Conservation (phyloP, 2,888 invertebrate genomes). For the Hecatera dysodea region DNA sequence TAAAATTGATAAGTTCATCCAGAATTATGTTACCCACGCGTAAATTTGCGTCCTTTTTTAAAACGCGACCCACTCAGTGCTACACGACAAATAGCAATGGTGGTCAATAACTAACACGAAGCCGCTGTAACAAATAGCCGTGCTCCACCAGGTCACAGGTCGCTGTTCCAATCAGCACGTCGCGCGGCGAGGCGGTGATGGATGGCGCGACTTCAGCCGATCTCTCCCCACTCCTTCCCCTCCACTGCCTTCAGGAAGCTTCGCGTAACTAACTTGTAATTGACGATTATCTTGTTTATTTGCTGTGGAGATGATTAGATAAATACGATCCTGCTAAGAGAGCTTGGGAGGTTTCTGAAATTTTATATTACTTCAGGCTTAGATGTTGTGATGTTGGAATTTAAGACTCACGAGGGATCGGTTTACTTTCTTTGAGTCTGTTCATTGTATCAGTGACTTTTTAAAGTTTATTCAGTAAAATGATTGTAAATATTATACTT, state of each 20-base stretch:
- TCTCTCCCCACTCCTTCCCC: constrained; percentile 10
- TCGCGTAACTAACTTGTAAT: constrained; percentile 32
- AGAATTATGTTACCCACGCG: no score
- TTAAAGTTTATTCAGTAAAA: no score
- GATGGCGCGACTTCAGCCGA: constrained; percentile 25
- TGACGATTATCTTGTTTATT: constrained; percentile 11
- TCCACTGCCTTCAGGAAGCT: background rate
- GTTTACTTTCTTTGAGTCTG: no score
- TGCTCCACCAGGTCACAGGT: background rate
- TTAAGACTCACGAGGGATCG: no score
- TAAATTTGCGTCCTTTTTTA: no score
- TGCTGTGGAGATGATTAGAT: constrained; percentile 6
- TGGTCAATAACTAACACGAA: background rate
- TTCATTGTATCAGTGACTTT: no score
- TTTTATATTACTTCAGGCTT: background rate
- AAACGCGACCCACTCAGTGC: no score
- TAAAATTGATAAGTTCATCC: no score
- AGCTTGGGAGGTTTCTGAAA: background rate
- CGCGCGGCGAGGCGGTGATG: constrained; percentile 29
- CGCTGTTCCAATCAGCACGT: constrained; percentile 42
- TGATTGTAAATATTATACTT: no score
- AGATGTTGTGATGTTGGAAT: background rate
- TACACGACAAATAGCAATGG: background rate
- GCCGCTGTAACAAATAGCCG: background rate
- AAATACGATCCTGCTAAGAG: constrained; percentile 13